Evolutionary conservation across 2,797 vertebrate species (phyloP).

Genomic region (Malurus leucopterus): DNA sequence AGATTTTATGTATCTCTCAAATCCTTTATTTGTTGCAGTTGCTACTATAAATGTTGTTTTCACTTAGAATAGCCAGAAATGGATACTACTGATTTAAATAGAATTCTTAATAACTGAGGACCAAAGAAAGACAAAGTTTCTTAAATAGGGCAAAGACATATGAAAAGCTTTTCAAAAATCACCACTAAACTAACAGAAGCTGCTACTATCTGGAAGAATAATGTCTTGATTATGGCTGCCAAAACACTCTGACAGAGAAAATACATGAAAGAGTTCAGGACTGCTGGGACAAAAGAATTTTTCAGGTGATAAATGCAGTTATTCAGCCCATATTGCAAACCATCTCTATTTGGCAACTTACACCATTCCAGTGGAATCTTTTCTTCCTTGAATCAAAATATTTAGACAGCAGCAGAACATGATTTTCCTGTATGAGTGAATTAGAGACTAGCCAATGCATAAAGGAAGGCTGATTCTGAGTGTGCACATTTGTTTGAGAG

Average conservation of each 20-base stretch:
- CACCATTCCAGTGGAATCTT: not conserved
- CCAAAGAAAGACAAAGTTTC: not conserved
- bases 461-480: not conserved
- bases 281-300: not conserved
- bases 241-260: not conserved
- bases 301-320: not conserved
- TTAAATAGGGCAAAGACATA: not conserved
- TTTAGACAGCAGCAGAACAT: not conserved
- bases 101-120: not conserved
- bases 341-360: not conserved
- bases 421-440: not conserved
- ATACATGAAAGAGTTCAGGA: not conserved
- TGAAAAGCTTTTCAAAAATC: not conserved
- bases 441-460: not conserved
- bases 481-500: not conserved
- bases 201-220: not conserved
- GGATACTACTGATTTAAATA: not conserved
- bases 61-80: not conserved
- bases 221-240: not conserved
- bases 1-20: not conserved
- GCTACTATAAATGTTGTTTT: not conserved
- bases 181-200: not conserved
- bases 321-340: not conserved
- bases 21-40: not conserved
- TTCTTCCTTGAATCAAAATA: not conserved